Percentiles rank a stretch among this genome's conserved stretches.
These are phyloP conservation scores for human (Homo sapiens) DNA, from an alignment of 2,113 vertebrate species.

Conservation along the genomic window GRCh38 chr16:5387501-5388000, in stretches of 20 bases:
- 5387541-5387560: background rate
- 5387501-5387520: background rate
- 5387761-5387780: background rate
- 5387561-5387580: background rate
- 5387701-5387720: background rate
- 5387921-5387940: background rate
- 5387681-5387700: background rate
- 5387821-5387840: background rate
- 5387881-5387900: background rate
- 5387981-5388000: background rate
- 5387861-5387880: background rate
- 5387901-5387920: background rate
- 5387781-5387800: background rate
- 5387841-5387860: fast-evolving
- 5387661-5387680: background rate
- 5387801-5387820: background rate
- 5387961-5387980: background rate
- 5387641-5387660: background rate
- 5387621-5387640: background rate
- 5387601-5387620: background rate
- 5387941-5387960: background rate
- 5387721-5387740: background rate
- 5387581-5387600: background rate
- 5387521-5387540: background rate
- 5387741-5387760: background rate